Evolutionary conservation across 2,113 vertebrate species (phyloP).

Genomic region (Saguinus imperator): DNA sequence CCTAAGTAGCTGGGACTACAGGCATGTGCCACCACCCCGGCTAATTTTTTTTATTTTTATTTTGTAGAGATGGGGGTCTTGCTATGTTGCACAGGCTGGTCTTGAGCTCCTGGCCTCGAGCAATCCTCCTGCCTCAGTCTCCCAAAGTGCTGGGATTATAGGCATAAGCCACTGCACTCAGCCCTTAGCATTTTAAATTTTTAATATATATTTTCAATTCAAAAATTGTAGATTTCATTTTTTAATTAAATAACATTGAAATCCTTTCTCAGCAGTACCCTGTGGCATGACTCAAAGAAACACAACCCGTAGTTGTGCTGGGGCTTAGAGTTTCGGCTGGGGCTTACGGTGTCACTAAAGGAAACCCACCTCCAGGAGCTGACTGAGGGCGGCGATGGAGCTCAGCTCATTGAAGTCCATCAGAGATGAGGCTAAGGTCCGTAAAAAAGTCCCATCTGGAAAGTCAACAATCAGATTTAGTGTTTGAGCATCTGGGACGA

Average conservation of each 20-base stretch:
- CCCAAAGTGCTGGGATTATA: too few species aligned
- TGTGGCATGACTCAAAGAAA: neutral
- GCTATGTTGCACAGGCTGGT: too few species aligned
- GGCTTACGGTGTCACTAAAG: neutral
- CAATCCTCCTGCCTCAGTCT: too few species aligned
- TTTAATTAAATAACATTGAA: neutral
- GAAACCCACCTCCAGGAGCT: conserved; percentile 93
- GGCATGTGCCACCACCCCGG: too few species aligned
- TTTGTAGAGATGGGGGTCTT: too few species aligned
- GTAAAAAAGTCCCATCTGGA: conserved; percentile 95
- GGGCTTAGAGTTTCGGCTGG: neutral
- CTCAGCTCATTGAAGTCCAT: conserved; percentile 98
- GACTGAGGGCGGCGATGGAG: conserved; percentile 95
- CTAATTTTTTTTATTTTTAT: too few species aligned
- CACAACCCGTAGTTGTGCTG: neutral
- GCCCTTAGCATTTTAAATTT: too few species aligned
- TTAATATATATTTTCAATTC: neutral
- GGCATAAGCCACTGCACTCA: too few species aligned
- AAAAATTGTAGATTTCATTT: neutral
- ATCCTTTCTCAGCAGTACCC: neutral
- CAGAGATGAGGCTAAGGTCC: conserved; percentile 93
- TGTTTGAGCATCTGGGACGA: neutral
- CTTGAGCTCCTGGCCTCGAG: too few species aligned
- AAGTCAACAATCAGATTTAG: conserved; percentile 53
- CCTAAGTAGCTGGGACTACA: too few species aligned